phyloP scores from a whole-genome alignment of 2,888 invertebrate genomes.

The Ophioninae sp. region DNA sequence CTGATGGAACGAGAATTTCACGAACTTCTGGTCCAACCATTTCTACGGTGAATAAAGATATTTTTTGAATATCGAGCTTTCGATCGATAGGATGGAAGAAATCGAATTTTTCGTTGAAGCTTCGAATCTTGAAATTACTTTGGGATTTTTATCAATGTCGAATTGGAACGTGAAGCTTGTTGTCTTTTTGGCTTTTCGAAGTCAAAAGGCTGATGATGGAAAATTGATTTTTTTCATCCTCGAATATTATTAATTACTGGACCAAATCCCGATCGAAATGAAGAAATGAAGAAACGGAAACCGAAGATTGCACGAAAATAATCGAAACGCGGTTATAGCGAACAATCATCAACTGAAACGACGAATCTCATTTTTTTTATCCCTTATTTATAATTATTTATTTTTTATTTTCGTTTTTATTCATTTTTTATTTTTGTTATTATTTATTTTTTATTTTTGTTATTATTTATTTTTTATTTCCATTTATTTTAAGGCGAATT shows the following conservation, averaged over 20 bases:
- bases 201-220: background rate
- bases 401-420: too few relatives aligned
- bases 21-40: background rate
- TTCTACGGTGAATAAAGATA: constrained; percentile 4
- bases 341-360: too few relatives aligned
- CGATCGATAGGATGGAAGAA: constrained; percentile 6
- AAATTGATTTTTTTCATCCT: constrained; percentile 3
- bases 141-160: background rate
- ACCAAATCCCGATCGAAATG: background rate
- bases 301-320: background rate
- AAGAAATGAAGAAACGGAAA: background rate
- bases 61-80: background rate
- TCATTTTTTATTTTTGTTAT: too few relatives aligned
- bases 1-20: background rate
- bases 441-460: too few relatives aligned
- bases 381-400: too few relatives aligned
- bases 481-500: too few relatives aligned
- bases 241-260: constrained; percentile 7
- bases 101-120: background rate
- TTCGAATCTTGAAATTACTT: background rate
- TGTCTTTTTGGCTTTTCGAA: background rate
- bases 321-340: too few relatives aligned
- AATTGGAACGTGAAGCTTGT: background rate
- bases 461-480: too few relatives aligned
- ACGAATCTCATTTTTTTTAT: too few relatives aligned